phyloP scores from a whole-genome alignment of 2,888 invertebrate genomes.

The Anoncus sp. region DNA sequence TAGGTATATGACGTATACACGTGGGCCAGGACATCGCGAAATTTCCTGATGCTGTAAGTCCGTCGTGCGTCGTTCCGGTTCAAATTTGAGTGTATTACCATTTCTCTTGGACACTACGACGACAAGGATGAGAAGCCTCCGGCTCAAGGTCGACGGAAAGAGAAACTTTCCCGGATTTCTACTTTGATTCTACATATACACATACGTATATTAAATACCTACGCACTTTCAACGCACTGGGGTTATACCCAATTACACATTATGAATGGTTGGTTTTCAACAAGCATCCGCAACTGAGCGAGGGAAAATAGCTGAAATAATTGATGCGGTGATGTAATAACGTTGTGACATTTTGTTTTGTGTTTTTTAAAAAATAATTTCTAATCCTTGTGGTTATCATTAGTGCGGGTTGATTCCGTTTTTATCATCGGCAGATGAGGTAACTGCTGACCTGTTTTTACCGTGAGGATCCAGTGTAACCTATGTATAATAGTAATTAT shows the following conservation, averaged over 20 bases:
- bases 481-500: neutral
- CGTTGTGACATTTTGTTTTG: neutral
- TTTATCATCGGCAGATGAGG: neutral
- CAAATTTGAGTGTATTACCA: constrained; percentile 24
- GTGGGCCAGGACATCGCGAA: constrained; percentile 10
- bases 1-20: neutral
- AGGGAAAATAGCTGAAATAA: constrained; percentile 5
- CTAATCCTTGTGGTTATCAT: neutral
- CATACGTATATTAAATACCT: constrained; percentile 17
- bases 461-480: neutral
- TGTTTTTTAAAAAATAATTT: neutral
- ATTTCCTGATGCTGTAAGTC: too few species aligned
- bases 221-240: constrained; percentile 16
- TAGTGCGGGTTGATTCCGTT: neutral
- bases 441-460: neutral
- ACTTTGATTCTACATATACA: constrained; percentile 6
- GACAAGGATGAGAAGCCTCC: neutral
- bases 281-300: neutral
- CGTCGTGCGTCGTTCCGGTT: constrained; percentile 36
- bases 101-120: neutral
- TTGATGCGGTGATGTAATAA: neutral
- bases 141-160: constrained; percentile 49
- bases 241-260: constrained; percentile 49
- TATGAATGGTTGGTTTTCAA: neutral
- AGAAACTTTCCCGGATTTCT: constrained; percentile 58